Evolutionary conservation across 1,140 invertebrate species (phyloP), one percentile per base, ranked within the genome.

Genomic region (Cherax quadricarinatus): DNA sequence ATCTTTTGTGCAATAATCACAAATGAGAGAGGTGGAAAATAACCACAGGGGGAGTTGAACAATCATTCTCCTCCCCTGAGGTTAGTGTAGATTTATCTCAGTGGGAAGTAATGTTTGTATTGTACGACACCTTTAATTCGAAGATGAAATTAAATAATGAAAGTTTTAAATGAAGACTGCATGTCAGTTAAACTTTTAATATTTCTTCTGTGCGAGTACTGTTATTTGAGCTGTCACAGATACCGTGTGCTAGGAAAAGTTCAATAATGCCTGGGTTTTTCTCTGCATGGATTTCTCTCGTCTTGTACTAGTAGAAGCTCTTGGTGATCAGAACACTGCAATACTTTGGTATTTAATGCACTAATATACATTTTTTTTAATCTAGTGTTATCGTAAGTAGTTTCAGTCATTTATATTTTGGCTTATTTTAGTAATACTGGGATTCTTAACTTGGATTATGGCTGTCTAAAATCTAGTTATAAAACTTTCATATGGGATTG

Each of bases 301-400:
- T n/a, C 49, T 30, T 75, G 21, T 70, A 75, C 70, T 10, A 30
- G 51, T 83, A 83, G 81, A 57, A 14, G 24, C 18, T 57, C 48
- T 83, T 83, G 81, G 49, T 83, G 81, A 57, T 83, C 7, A n/a
- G 53, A 51, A 83, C 51, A 83, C 51, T 83, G 24, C 81, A 83
- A 60, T 51, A 24, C 51, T 60, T 83, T 83, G 24, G 30, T 21
- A 83, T 83, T 9, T 83, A 53, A 83, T 60, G 51, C 81, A 83
- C 48, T n/a, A 53, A 83, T 60, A 81, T 60, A 53, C 49, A 60
- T 60, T 66, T 66, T 18, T 66, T 12, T 83, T 60, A 18, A 5
- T 21, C 51, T 24, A 57, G 81, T 83, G 51, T 83, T 30, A 83
- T 18, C 60, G 21, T 60, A 24, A 57, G 81, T 83, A 83, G 81